These are phyloP conservation scores for Drosophila picticornis DNA, from an alignment of 2,888 invertebrate genomes.

Conservation along the genomic window DNA sequence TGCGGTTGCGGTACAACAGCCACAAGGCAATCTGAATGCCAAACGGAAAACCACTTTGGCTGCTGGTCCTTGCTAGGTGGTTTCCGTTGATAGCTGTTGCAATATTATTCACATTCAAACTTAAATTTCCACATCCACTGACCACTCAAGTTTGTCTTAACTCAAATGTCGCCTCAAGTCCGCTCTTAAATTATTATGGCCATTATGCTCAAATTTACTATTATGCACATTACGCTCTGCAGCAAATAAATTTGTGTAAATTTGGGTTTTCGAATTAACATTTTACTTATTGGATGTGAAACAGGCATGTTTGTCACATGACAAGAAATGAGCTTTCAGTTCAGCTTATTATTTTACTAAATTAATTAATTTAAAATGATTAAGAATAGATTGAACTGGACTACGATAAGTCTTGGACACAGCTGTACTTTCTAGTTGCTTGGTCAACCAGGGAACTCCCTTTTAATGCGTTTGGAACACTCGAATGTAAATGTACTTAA, in stretches of 20 bases:
- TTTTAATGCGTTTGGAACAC: background rate
- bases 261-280: background rate
- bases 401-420: background rate
- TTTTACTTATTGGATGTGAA: background rate
- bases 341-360: background rate
- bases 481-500: background rate
- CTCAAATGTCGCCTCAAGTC: background rate
- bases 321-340: background rate
- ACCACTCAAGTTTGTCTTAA: background rate
- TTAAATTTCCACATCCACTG: background rate
- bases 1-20: constrained; percentile 60
- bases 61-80: constrained; percentile 13
- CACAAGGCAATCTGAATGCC: constrained; percentile 46
- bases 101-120: background rate
- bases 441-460: too few species aligned
- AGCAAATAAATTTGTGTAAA: background rate
- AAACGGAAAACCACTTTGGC: constrained; percentile 32
- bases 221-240: background rate
- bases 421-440: background rate
- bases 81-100: constrained; percentile 2
- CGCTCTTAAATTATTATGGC: background rate
- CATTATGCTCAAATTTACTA: background rate
- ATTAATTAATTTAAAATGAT: background rate
- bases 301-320: background rate
- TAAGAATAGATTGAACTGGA: background rate